A percentile compares a stretch with the other conserved stretches of the same genome.
These are phyloP conservation scores for Halcyon senegalensis DNA, from an alignment of 2,113 vertebrate genomes.

Conservation along the genomic window DNA sequence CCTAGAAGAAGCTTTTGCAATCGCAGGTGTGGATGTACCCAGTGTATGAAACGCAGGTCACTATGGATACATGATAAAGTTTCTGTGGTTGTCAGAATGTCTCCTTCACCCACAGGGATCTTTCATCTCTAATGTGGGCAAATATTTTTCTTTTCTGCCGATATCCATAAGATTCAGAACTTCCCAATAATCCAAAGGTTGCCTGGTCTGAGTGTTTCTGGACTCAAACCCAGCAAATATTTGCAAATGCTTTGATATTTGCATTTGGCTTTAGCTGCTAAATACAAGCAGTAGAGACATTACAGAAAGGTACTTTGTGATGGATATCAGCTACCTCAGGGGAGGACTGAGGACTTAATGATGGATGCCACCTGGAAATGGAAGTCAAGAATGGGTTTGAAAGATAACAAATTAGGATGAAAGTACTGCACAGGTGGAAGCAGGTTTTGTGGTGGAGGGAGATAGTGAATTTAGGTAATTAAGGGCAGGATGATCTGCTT, in stretches of 20 bases:
- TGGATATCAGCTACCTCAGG: neutral
- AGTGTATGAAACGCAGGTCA: neutral
- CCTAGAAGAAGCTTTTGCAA: neutral
- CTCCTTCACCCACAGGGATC: neutral
- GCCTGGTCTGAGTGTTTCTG: neutral
- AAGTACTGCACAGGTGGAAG: neutral
- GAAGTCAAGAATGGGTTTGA: neutral
- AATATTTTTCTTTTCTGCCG: neutral
- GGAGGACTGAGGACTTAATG: neutral
- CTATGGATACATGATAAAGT: neutral
- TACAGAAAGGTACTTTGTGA: neutral
- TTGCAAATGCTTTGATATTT: neutral
- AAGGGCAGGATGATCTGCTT: neutral
- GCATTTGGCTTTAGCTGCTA: neutral
- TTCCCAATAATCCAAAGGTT: neutral
- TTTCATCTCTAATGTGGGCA: neutral
- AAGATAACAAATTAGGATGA: neutral
- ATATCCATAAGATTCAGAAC: neutral
- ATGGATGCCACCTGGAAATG: neutral
- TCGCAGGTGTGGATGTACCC: rapidly evolving
- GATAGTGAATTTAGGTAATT: neutral
- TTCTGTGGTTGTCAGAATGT: neutral
- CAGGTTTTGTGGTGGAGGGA: neutral
- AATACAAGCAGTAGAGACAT: neutral
- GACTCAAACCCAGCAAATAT: neutral